phyloP scores from a whole-genome alignment of 2,888 invertebrate species.

The Tachystola acroxantha region DNA sequence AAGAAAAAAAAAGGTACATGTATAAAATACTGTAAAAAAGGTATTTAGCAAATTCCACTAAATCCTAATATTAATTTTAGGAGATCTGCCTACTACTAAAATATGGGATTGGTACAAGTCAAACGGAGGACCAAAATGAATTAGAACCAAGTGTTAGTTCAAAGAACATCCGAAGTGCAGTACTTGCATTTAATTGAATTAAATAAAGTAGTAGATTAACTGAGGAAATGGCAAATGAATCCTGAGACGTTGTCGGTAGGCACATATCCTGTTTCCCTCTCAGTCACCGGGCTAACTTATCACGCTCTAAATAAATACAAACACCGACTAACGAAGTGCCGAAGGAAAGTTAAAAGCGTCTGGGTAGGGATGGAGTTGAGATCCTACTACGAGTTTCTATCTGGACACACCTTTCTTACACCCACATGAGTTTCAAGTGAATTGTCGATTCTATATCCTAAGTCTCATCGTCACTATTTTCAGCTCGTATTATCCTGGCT shows the following conservation, averaged over 20 bases:
- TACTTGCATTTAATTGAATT: slow-evolving; percentile 10
- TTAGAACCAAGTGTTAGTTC: slow-evolving; percentile 8
- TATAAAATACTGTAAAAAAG: no score
- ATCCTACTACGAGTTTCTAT: slow-evolving; percentile 28
- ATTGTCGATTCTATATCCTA: no score
- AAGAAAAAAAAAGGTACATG: no score
- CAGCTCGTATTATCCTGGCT: no score
- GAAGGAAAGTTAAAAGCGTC: slow-evolving; percentile 70
- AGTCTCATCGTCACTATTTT: no score
- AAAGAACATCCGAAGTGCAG: slow-evolving; percentile 2
- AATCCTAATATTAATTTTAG: no score
- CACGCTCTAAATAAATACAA: slow-evolving; percentile 71
- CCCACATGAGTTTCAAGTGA: background rate
- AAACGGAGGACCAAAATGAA: no score
- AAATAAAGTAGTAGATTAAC: slow-evolving; percentile 13
- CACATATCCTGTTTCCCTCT: slow-evolving; percentile 59
- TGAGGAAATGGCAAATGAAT: slow-evolving; percentile 37
- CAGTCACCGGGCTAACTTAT: slow-evolving; percentile 63
- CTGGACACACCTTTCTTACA: background rate
- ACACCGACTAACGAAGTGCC: slow-evolving; percentile 68
- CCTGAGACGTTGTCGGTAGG: slow-evolving; percentile 30
- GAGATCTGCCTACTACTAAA: no score
- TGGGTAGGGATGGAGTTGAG: slow-evolving; percentile 40
- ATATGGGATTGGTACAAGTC: no score
- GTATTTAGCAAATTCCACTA: no score